phyloP scores from a whole-genome alignment of 2,113 vertebrate genomes.

The Spheniscus mendiculus region DNA sequence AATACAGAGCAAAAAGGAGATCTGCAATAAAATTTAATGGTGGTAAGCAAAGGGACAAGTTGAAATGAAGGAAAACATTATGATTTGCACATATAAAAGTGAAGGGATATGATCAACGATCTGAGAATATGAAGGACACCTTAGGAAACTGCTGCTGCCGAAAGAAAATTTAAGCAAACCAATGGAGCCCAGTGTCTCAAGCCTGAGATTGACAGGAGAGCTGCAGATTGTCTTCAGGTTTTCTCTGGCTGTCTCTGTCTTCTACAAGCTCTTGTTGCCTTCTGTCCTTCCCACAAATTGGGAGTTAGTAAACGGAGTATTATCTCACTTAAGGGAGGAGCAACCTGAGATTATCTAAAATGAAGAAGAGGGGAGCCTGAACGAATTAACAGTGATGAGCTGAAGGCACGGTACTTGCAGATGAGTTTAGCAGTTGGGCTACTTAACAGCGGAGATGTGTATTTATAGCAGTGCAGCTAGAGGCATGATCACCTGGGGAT shows the following conservation, averaged over 20 bases:
- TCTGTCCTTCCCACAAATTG: neutral
- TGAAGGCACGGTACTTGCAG: neutral
- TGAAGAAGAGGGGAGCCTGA: neutral
- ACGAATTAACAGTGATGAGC: neutral
- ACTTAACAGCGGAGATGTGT: neutral
- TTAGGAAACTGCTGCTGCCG: neutral
- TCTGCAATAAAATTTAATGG: neutral
- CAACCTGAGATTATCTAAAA: constrained; percentile 12
- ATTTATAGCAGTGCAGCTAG: constrained; percentile 51
- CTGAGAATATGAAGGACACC: neutral
- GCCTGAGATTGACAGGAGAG: neutral
- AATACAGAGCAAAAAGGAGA: neutral
- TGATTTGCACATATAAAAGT: neutral
- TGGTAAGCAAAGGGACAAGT: neutral
- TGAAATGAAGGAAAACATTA: neutral
- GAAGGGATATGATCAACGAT: neutral
- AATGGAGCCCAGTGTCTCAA: neutral
- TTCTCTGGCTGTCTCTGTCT: neutral
- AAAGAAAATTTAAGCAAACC: neutral
- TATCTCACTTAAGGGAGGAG: constrained; percentile 12
- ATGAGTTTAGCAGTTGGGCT: constrained; percentile 67
- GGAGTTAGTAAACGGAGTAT: neutral
- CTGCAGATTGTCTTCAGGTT: neutral
- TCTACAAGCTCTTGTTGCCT: neutral
- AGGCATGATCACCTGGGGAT: constrained; percentile 11